phyloP scores from a whole-genome alignment of 37 sponge, comb jelly and placozoan species.

The Theonella swinhoei region DNA sequence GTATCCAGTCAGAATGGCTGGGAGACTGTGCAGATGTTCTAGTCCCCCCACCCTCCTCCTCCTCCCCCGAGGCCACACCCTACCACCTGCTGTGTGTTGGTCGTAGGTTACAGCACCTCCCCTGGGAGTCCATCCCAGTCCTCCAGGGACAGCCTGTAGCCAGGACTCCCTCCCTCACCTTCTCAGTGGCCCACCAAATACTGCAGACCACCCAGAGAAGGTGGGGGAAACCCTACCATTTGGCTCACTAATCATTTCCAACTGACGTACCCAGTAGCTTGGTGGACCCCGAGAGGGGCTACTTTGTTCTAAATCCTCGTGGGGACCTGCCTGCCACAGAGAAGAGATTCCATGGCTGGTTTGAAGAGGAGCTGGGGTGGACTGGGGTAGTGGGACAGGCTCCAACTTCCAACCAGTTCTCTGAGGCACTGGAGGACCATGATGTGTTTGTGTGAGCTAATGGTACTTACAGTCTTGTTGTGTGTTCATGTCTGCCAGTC shows the following conservation, averaged over 20 bases:
- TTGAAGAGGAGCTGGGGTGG: constrained; percentile 65
- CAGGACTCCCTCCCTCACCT: constrained; percentile 77
- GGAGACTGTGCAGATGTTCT: constrained; percentile 12
- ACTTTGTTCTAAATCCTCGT: constrained; percentile 77
- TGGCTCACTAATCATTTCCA: no score
- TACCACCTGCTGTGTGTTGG: constrained; percentile 26
- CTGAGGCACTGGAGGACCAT: constrained; percentile 39
- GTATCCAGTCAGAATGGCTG: constrained; percentile 30
- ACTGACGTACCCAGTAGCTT: no score
- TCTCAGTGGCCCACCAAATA: constrained; percentile 50
- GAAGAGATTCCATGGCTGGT: constrained; percentile 60
- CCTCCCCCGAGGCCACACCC: background rate
- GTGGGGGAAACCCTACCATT: no score
- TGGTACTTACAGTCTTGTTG: background rate
- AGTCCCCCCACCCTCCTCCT: background rate
- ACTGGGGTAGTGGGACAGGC: constrained; percentile 52
- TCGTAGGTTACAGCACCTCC: constrained; percentile 46
- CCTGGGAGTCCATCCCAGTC: constrained; percentile 62
- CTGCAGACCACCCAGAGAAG: background rate
- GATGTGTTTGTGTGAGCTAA: constrained; percentile 76
- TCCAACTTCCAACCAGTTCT: constrained; percentile 38
- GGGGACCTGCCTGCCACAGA: constrained; percentile 71
- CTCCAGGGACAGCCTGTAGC: constrained; percentile 46
- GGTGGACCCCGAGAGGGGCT: constrained; percentile 43
- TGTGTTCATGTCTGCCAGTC: background rate